Base-by-base conservation (phyloP, 2,113 vertebrate genomes). In the Athene noctua region DNA sequence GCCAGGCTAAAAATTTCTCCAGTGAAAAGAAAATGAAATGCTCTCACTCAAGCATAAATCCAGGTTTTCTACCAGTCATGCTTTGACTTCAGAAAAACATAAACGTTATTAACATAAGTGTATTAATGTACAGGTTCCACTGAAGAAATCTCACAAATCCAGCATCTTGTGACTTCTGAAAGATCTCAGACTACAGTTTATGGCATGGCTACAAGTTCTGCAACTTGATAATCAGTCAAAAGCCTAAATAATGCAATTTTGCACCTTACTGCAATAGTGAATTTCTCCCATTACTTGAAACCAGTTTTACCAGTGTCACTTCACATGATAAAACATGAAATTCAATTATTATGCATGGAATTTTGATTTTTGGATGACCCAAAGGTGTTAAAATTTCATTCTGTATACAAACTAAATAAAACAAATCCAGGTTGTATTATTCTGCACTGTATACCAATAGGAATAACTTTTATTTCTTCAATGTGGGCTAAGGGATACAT, bases 401-500 rank as follows among this genome's bases (percentile, higher is more conserved):
- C 83, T 55, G 9, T 40, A 54, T 42, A 36, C 46, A 57, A 63
- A 87, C 78, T 38, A 87, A 78, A 92, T 84, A 61, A 94, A 85
- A 59, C 4, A 57, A 91, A 67, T 65, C 4, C 18, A 89, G 62
- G 44, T 12, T 86, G 10, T 15, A 59, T 68, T 86, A 81, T 54
- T 91, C 70, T 46, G 25, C 57, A 58, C 34, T 65, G 13, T 66
- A 81, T 29, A 91, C 54, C 73, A 91, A 61, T 36, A 92, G 27
- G 36, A 75, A 61, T 77, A 62, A 82, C 80, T 68, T 92, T 90
- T n/a, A 89, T 87, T 87, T 68, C 80, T 62, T 72, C 73, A 92
- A 71, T 94, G 94, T 87, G 94, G 83, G 96, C 94, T 97, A 87
- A 90, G 94, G 94, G 95, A 97, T 92, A 82, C 88, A 96, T 96